Evolutionary conservation across 1,140 invertebrate genomes (phyloP).

Genomic region (Thaumetopoea pityocampa): DNA sequence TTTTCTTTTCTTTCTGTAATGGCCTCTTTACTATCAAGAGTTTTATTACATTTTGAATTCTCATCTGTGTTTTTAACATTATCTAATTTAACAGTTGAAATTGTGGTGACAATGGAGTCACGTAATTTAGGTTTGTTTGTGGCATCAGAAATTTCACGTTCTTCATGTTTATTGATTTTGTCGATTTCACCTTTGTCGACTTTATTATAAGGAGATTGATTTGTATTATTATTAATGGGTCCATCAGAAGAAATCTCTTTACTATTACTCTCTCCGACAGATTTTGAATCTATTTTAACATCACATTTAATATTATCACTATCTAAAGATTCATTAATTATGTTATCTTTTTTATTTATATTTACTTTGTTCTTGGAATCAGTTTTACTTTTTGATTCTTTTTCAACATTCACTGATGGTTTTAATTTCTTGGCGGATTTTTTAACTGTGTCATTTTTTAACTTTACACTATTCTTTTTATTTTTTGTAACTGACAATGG

Average conservation of each 20-base stretch:
- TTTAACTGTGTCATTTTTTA: slow-evolving; percentile 38
- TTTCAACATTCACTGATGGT: slow-evolving; percentile 18
- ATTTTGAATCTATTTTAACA: slow-evolving; percentile 2
- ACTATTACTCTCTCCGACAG: not conserved
- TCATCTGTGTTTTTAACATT: slow-evolving; percentile 7
- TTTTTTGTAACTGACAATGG: slow-evolving; percentile 55
- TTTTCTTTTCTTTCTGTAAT: slow-evolving; percentile 47
- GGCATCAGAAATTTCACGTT: slow-evolving; percentile 4
- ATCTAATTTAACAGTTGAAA: not conserved
- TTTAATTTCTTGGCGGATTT: slow-evolving; percentile 30
- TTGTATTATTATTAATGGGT: slow-evolving; percentile 2
- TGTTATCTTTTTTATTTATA: no score
- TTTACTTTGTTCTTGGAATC: no score
- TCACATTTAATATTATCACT: slow-evolving; percentile 1
- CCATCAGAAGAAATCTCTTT: not conserved
- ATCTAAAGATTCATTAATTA: no score
- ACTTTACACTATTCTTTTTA: slow-evolving; percentile 60
- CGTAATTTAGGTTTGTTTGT: slow-evolving; percentile 10
- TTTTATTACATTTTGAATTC: slow-evolving; percentile 30
- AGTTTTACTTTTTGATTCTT: slow-evolving; percentile 15
- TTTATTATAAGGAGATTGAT: slow-evolving; percentile 8
- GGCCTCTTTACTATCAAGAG: slow-evolving; percentile 20
- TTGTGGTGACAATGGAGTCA: not conserved
- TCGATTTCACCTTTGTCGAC: no score
- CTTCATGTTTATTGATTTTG: slow-evolving; percentile 6